Percentiles rank a stretch among this genome's conserved stretches.
Evolutionary conservation across 2,797 vertebrate species (phyloP).

Genomic region (Leuciscus waleckii): DNA sequence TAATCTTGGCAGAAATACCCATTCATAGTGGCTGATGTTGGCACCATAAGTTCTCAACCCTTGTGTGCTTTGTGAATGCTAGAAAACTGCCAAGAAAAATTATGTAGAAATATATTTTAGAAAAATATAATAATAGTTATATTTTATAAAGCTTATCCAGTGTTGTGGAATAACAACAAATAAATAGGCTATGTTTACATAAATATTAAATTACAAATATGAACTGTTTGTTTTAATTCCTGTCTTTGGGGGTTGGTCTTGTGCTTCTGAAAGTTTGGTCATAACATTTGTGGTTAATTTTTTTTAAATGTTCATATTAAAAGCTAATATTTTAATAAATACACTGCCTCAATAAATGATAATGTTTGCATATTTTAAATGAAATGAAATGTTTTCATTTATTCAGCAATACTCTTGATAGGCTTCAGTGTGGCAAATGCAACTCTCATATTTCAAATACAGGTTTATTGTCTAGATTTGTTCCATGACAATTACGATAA

Average conservation of each 20-base stretch:
- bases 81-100: background rate
- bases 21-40: background rate
- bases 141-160: background rate
- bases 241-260: background rate
- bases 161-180: background rate
- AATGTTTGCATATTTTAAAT: background rate
- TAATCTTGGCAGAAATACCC: constrained; percentile 2
- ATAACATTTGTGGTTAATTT: background rate
- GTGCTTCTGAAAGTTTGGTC: background rate
- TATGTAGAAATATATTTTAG: background rate
- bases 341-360: background rate
- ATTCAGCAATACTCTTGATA: background rate
- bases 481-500: background rate
- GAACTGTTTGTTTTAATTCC: background rate
- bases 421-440: background rate
- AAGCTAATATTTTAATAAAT: background rate
- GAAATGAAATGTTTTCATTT: background rate
- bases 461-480: background rate
- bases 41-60: background rate
- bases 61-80: too few relatives aligned
- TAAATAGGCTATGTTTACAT: background rate
- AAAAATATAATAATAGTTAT: too few relatives aligned
- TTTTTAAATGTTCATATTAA: background rate
- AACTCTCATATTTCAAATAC: background rate
- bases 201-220: background rate